phyloP scores from a whole-genome alignment of 2,113 vertebrate genomes.

The Ailurus styani region DNA sequence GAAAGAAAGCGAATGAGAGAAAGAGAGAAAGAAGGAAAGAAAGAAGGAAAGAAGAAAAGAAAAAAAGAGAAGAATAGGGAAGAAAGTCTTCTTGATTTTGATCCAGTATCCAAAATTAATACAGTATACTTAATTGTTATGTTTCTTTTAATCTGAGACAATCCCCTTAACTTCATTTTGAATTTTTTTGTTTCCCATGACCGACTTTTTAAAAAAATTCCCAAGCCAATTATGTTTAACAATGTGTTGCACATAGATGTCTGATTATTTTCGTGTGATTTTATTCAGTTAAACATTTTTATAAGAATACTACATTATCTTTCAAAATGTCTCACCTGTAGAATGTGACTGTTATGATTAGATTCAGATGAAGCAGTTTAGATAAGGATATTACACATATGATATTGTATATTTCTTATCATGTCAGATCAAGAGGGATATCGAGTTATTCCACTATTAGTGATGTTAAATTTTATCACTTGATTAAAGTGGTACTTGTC shows the following conservation, averaged over 20 bases:
- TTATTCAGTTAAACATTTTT: not conserved
- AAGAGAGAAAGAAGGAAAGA: not conserved
- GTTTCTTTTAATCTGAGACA: not conserved
- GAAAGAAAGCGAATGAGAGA: not conserved
- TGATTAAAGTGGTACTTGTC: not conserved
- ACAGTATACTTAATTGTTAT: not conserved
- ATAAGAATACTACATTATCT: not conserved
- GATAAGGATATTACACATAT: not conserved
- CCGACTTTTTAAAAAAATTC: not conserved
- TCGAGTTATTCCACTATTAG: not conserved
- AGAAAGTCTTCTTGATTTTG: not conserved
- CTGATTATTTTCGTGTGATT: not conserved
- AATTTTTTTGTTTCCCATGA: conserved; percentile 1
- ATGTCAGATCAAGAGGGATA: not conserved
- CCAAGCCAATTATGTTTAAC: not conserved
- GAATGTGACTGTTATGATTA: not conserved
- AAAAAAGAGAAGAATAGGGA: not conserved
- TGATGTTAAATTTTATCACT: not conserved
- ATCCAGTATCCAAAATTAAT: not conserved
- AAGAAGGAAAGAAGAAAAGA: not conserved
- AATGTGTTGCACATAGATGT: not conserved
- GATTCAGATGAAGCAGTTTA: conserved; percentile 3
- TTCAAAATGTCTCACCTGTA: not conserved
- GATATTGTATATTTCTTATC: not conserved
- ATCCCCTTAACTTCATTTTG: not conserved